Conservation (phyloP, 2,888 invertebrate genomes). For the Crematogaster levior region DNA sequence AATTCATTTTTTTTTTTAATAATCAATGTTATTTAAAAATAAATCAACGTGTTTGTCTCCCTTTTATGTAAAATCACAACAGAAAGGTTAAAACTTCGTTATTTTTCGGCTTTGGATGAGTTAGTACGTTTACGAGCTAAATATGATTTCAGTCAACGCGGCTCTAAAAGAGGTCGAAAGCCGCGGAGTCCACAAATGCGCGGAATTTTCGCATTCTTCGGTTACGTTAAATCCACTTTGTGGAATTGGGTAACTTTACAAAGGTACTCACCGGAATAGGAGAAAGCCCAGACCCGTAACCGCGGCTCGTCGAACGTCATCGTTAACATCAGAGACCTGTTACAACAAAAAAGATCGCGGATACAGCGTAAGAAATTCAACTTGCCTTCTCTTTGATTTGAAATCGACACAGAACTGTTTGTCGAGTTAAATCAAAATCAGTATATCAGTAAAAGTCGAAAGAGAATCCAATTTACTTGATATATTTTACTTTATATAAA, state of each 20-base stretch:
- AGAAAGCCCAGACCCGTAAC: slow-evolving; percentile 99
- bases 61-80: background rate
- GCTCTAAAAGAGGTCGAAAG: background rate
- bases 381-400: background rate
- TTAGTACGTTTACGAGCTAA: background rate
- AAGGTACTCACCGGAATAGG: slow-evolving; percentile 91
- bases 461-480: background rate
- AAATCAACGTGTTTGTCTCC: background rate
- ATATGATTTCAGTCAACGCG: background rate
- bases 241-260: slow-evolving; percentile 35
- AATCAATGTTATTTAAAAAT: background rate
- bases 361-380: background rate
- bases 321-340: slow-evolving; percentile 97
- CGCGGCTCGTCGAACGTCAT: slow-evolving; percentile 99
- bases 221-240: slow-evolving; percentile 18
- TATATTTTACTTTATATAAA: background rate
- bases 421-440: background rate
- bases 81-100: background rate
- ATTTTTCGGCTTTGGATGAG: background rate
- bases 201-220: slow-evolving; percentile 27
- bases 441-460: background rate
- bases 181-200: slow-evolving; percentile 8
- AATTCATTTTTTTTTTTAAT: background rate
- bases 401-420: background rate
- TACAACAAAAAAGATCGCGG: background rate